Conservation (phyloP, 2,113 vertebrate species). For the Sclerurus mexicanus region DNA sequence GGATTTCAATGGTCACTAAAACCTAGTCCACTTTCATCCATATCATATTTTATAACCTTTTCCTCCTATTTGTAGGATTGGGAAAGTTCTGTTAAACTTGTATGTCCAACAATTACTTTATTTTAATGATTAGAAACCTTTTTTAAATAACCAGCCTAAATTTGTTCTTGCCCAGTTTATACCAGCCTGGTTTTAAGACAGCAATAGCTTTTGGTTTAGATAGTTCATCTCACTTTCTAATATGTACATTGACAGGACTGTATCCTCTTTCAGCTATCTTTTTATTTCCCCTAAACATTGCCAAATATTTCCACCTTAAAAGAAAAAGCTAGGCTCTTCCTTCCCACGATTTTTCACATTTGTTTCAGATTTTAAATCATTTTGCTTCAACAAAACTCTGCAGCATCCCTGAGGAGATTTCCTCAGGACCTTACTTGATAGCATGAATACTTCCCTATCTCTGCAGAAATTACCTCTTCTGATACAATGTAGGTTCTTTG, state of each 20-base stretch:
- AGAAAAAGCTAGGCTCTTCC: neutral
- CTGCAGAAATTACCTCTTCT: conserved; percentile 24
- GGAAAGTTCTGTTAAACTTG: neutral
- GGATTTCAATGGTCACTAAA: neutral
- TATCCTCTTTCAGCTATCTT: neutral
- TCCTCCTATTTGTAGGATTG: neutral
- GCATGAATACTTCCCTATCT: neutral
- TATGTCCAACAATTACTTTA: neutral
- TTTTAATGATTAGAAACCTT: neutral
- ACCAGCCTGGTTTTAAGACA: neutral
- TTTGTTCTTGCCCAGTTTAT: neutral
- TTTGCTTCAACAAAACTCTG: conserved; percentile 4
- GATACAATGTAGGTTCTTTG: neutral
- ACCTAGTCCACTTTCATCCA: neutral
- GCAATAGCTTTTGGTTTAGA: neutral
- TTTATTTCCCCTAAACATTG: rapidly evolving
- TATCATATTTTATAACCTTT: neutral
- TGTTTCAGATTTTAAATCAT: conserved; percentile 12
- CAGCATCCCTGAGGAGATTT: conserved; percentile 22
- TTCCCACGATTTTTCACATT: neutral
- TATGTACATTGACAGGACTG: neutral
- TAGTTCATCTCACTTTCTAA: neutral
- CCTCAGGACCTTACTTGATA: neutral
- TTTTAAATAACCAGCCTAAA: neutral
- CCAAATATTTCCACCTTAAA: neutral